Evolutionary conservation across 2,113 vertebrate species (phyloP), one percentile per base, ranked within the genome.

Genomic region (Erinaceus europaeus): DNA sequence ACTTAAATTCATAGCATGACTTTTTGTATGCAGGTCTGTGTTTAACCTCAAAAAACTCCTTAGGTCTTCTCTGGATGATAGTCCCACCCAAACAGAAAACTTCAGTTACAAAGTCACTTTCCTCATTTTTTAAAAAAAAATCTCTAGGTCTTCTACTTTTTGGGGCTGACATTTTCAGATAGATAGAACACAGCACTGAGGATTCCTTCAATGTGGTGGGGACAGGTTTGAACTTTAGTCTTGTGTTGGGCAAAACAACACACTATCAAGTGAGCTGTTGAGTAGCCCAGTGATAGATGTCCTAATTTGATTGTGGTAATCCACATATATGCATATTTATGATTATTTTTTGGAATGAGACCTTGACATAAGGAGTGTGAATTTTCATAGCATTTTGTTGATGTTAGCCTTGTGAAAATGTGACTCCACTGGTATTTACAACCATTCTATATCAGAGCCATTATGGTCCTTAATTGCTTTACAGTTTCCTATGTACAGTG

Each of bases 1-100:
- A 90, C 73, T 90, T 91, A 64, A 90, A 94, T 92, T 89, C 84
- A 90, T 25, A 78, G n/a, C 65, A 42, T 48, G 29, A 18, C 52
- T 90, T 69, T 71, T 88, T 84, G n/a, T 72, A 82, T 88, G 77
- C 81, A 85, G 86, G 81, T 86, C 52, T 83, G 23, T 62, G 29
- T 74, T 90, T 68, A 81, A 48, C 64, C 38, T 72, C 50, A 65
- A 23, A 73, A 79, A 67, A 67, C 14, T 77, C 42, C n/a, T 61
- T 4, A 46, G n/a, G 15, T 84, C 55, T 53, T 5, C 42, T 62
- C 62, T 86, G 11, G n/a, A 77, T 86, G 38, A 81, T 36, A 78
- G 0, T 55, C 17, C 53, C n/a, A 52, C 29, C 27, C 64, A 77
- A 88, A 23, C 5, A 82, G n/a, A 62, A n/a, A 32, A 90, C 38